Evolutionary conservation across 2,888 invertebrate species (phyloP).

Genomic region (Caenorhabditis sulstoni): DNA sequence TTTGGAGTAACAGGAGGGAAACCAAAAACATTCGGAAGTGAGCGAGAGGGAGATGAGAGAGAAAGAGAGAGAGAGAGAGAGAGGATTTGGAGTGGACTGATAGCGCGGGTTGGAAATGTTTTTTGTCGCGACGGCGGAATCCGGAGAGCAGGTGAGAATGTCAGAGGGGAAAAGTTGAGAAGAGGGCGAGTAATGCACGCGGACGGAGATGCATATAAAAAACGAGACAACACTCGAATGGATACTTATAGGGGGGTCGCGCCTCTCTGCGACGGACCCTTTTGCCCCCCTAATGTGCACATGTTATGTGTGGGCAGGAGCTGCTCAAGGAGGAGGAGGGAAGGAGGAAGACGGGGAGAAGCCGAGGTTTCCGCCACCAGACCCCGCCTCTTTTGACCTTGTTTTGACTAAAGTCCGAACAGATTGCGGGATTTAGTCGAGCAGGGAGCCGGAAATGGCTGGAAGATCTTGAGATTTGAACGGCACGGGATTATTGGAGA

Average conservation of each 20-base stretch:
- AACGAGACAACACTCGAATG: slow-evolving; percentile 44
- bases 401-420: slow-evolving; percentile 19
- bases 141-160: slow-evolving; percentile 37
- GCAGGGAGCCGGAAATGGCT: neutral
- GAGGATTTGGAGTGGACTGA: neutral
- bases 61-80: slow-evolving; percentile 17
- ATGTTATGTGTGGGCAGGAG: slow-evolving; percentile 45
- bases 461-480: neutral
- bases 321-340: slow-evolving; percentile 3
- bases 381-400: slow-evolving; percentile 54
- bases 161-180: slow-evolving; percentile 14
- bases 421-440: neutral
- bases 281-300: slow-evolving; percentile 47
- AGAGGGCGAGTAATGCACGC: slow-evolving; percentile 15
- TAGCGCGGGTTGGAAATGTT: slow-evolving; percentile 1
- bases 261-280: slow-evolving; percentile 2
- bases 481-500: neutral
- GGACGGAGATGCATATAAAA: slow-evolving; percentile 36
- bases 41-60: neutral
- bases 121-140: neutral
- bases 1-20: neutral
- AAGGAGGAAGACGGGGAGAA: slow-evolving; percentile 24
- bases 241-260: slow-evolving; percentile 48
- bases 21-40: slow-evolving; percentile 5
- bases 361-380: slow-evolving; percentile 38